Conservation (phyloP, 2,797 vertebrate genomes). For the Novumbra hubbsi region DNA sequence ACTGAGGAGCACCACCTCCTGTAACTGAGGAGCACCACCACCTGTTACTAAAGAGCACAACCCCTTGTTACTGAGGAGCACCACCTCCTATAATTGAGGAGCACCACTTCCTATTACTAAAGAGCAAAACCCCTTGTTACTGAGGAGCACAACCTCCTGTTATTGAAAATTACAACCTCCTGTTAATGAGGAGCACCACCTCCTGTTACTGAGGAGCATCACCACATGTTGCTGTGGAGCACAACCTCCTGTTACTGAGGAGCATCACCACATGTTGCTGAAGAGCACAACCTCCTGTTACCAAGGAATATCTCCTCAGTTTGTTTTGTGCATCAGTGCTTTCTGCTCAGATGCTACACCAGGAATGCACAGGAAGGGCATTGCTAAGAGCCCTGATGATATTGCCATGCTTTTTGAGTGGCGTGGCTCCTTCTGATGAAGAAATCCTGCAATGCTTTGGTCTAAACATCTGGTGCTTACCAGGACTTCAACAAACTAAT, state of each 20-base stretch:
- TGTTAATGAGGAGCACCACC: background rate
- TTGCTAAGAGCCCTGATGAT: background rate
- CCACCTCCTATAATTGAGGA: too few relatives aligned
- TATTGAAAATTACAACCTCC: background rate
- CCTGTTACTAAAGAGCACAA: background rate
- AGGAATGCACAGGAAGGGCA: slow-evolving; percentile 1
- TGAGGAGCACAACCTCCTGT: too few relatives aligned
- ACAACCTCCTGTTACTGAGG: background rate
- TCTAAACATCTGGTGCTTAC: background rate
- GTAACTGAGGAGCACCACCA: background rate
- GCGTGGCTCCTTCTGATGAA: background rate
- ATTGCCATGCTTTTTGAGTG: background rate
- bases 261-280: background rate
- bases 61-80: too few relatives aligned
- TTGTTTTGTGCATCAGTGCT: too few relatives aligned
- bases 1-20: too few relatives aligned
- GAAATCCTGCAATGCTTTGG: background rate
- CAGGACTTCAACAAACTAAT: background rate
- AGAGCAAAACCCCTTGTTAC: background rate
- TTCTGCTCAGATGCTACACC: background rate
- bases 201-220: too few relatives aligned
- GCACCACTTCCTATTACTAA: background rate
- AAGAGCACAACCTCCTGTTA: background rate
- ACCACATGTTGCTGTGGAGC: too few relatives aligned
- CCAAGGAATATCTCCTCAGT: too few relatives aligned